Evolutionary conservation across 2,888 invertebrate species (phyloP), one percentile per base, ranked within the genome.

Genomic region (Tortrix viridana): DNA sequence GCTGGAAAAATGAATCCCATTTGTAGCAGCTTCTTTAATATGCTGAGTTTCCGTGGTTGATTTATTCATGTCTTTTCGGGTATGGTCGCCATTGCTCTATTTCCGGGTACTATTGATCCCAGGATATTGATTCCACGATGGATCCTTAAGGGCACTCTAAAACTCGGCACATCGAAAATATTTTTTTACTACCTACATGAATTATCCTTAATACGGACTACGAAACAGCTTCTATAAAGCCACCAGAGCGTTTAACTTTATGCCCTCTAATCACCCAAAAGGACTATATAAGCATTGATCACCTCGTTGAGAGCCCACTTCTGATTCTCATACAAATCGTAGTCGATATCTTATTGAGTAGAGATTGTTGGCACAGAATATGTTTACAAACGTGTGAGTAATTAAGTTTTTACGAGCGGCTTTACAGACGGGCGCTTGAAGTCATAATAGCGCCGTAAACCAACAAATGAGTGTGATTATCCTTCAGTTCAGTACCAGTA

Each of bases 191-290:
- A 5, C 5, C 26, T 5, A 41, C 41, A 41, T 5, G 5, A 5
- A 41, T 41, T 41, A 6, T n/a, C 16, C 16, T n/a, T 41, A 41
- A 41, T 41, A 41, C 14, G 41, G 16, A 16, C 41, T 5, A 14
- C 16, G 52, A 19, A 38, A 38, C 38, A 54, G 52, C 41, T 38
- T 38, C 53, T 53, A 41, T 53, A 53, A 41, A 53, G 22, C n/a
- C 16, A 16, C 20, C 32, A 18, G 18, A 9, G 50, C 9, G 22
- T 44, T 37, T 44, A 59, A 46, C 41, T 78, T 78, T 76, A 78
- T 71, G 74, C 75, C 69, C 73, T 70, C 69, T 75, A 78, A 78
- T 75, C 72, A 74, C 69, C 70, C 67, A 69, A 69, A 71, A 56
- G 68, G 67, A 69, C 61, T 65, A n/a, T n/a, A n/a, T n/a, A 69